Evolutionary conservation across 1,140 invertebrate genomes (phyloP), one percentile per base, ranked within the genome.

Genomic region (Aphaenogaster rudis): DNA sequence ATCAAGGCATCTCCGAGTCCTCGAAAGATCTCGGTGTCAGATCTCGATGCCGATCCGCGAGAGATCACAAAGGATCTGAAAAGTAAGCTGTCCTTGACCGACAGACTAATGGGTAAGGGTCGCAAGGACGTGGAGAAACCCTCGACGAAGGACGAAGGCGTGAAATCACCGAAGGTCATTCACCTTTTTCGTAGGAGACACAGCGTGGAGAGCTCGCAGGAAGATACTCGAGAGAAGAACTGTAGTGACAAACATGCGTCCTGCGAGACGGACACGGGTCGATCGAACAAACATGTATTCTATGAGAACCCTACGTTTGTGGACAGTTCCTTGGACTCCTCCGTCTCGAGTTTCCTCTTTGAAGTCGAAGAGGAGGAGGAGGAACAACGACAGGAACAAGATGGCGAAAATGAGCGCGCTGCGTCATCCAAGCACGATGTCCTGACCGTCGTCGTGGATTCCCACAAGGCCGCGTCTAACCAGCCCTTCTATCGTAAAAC

Each of bases 251-350:
- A 82, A 72, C 52, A 8, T 50, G 9, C 15, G 9, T 17, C 69
- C n/a, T 72, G 0, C 39, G 59, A 48, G n/a, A 86, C 33, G 0
- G 50, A 86, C 11, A 11, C 8, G 13, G 17, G 11, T 54, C 36
- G 8, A 5, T 1, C 71, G 5, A 57, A 79, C 8, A 90, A 90
- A 63, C 89, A 86, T 52, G 91, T 90, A 61, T 94, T 92, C 39
- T 95, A 95, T 82, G 95, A 95, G 86, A 95, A 95, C 90, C 95
- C 94, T 1, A 93, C 92, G 13, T 95, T 95, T 66, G 91, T 88
- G 67, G 94, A 95, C 86, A 93, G 88, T 57, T 95, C 95, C 7
- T 86, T 94, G 17, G 95, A 95, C 76, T 92, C 94, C 1, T 94
- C 94, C 7, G 50, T 94, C 8, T 91, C 92, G 7, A 90, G 88